phyloP scores from a whole-genome alignment of 2,797 vertebrate species.

The Menidia menidia region DNA sequence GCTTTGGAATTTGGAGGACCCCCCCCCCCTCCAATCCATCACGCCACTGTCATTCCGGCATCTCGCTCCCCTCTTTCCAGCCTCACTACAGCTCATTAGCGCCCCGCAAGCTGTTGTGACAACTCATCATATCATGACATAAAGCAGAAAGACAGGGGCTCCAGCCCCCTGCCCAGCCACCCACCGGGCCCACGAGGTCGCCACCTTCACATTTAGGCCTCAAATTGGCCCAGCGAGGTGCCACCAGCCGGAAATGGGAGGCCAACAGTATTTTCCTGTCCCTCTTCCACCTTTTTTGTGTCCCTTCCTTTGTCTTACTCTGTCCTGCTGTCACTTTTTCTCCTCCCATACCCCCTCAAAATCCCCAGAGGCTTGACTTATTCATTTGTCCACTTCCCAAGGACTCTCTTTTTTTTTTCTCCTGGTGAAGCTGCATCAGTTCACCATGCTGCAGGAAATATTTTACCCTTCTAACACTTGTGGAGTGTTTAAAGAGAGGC shows the following conservation, averaged over 20 bases:
- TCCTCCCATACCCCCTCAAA: constrained; percentile 20
- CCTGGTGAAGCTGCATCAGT: constrained; percentile 5
- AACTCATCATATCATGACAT: constrained; percentile 87
- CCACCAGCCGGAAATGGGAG: constrained; percentile 81
- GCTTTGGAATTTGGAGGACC: constrained; percentile 82
- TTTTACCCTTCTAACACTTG: constrained; percentile 10
- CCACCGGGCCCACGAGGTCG: constrained; percentile 77
- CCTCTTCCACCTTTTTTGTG: constrained; percentile 57
- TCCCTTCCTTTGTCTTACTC: constrained; percentile 59
- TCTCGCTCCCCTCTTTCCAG: constrained; percentile 54
- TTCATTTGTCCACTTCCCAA: constrained; percentile 61
- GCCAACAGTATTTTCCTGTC: constrained; percentile 82
- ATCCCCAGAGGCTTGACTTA: constrained; percentile 48
- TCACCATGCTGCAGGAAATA: constrained; percentile 8
- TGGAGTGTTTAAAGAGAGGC: background rate
- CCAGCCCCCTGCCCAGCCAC: constrained; percentile 27
- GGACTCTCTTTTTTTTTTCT: constrained; percentile 29
- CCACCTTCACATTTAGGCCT: constrained; percentile 84
- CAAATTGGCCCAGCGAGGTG: constrained; percentile 83
- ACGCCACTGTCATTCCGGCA: constrained; percentile 76
- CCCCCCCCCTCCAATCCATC: constrained; percentile 82
- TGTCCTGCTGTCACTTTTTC: constrained; percentile 63
- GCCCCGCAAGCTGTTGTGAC: constrained; percentile 83
- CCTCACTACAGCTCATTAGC: constrained; percentile 85
- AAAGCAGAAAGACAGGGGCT: constrained; percentile 76